Percentiles rank a stretch among this genome's conserved stretches.
These are phyloP conservation scores for Anser brachyrhynchus DNA, from an alignment of 2,113 vertebrate genomes.

Conservation along the genomic window DNA sequence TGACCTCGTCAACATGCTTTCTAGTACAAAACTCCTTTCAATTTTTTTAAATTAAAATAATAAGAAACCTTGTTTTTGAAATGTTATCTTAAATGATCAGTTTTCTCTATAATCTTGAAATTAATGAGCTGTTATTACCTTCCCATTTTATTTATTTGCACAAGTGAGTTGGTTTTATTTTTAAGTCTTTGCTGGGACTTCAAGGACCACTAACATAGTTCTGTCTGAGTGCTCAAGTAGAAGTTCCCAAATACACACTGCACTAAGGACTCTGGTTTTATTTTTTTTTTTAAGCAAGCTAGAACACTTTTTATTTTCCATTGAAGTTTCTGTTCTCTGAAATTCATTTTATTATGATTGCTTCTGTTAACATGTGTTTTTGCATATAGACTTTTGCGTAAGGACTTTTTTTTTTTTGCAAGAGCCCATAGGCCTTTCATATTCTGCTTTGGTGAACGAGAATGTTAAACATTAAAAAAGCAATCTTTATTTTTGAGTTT, in stretches of 20 bases:
- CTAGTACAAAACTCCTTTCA: background rate
- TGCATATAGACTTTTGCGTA: background rate
- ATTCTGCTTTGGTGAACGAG: background rate
- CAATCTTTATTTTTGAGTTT: slow-evolving; percentile 57
- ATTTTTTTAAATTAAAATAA: background rate
- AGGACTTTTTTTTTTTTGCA: background rate
- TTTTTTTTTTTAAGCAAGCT: background rate
- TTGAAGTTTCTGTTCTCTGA: background rate
- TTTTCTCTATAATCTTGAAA: background rate
- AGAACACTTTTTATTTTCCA: background rate
- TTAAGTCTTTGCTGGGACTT: background rate
- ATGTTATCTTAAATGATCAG: background rate
- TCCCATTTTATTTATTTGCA: slow-evolving; percentile 45
- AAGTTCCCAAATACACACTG: background rate
- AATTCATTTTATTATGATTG: background rate
- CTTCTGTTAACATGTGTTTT: background rate
- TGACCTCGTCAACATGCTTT: background rate
- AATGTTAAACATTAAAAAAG: slow-evolving; percentile 22
- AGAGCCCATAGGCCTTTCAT: background rate
- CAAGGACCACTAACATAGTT: background rate
- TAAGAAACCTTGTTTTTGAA: background rate
- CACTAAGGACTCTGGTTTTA: background rate
- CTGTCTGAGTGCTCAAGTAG: background rate
- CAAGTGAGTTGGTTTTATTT: background rate
- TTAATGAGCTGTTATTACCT: background rate